Evolutionary conservation across 2,113 vertebrate genomes (phyloP), one percentile per base, ranked within the genome.

Genomic region (Barbus barbus): DNA sequence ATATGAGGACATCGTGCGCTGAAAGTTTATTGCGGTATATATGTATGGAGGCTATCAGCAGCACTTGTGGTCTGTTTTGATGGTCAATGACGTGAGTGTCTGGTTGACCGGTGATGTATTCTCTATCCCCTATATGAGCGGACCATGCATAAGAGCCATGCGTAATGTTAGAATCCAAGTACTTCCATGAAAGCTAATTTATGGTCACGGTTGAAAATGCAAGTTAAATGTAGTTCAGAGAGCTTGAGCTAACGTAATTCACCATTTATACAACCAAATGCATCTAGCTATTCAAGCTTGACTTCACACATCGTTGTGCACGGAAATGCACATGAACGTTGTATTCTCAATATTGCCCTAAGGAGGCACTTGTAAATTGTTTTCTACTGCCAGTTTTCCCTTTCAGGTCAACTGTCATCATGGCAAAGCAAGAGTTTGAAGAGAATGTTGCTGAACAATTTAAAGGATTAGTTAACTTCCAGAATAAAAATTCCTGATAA

Each of bases 31-130:
- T 63, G 38, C 14, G 24, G 14, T 60, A 26, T 33, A 36, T 26
- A 53, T 33, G 20, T 56, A 77, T 56, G 75, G 18, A 6, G 28
- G 75, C 28, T 36, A 36, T 79, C 77, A 78, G 53, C 53, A 60
- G 53, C 53, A 78, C 51, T 38, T 78, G 75, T 58, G 75, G 51
- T 58, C 75, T 78, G 51, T 58, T 78, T 78, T 78, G 51, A 78
- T 78, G 51, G 31, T n/a, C 74, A 56, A 75, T 33, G 12, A 22
- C 11, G 28, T 22, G 18, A 76, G 48, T 77, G 72, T 76, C 48
- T 76, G 75, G 51, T 78, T 58, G 75, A 60, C 75, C 53, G 1
- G 12, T 60, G 20, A 60, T 78, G 9, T 38, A 38, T 58, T 60
- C 20, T 78, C 53, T 38, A 58, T 38, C 51, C 28, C 28, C 74